Percentiles rank a stretch among this genome's conserved stretches.
phyloP scores from a whole-genome alignment of 2,113 vertebrate species.

The Tachuris rubrigastra region DNA sequence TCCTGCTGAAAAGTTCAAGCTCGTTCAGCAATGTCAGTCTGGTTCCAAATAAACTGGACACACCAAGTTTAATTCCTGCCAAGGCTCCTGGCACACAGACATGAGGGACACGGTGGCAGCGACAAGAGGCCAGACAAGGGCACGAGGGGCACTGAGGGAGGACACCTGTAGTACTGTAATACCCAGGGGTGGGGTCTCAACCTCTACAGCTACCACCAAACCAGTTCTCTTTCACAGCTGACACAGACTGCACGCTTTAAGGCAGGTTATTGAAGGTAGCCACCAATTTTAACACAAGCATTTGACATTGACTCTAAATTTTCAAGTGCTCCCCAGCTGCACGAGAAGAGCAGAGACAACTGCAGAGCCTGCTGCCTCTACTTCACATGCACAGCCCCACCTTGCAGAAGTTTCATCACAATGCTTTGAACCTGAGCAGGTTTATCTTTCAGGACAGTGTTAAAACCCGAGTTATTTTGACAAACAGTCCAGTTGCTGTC shows the following conservation, averaged over 20 bases:
- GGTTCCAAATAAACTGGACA: background rate
- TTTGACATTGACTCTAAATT: background rate
- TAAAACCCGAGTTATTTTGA: background rate
- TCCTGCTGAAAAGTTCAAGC: background rate
- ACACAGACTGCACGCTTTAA: background rate
- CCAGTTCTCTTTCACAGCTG: background rate
- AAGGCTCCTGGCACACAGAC: background rate
- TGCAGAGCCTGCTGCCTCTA: background rate
- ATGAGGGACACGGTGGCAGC: background rate
- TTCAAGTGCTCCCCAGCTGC: rapidly evolving
- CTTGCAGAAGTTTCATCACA: background rate
- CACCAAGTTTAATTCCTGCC: background rate
- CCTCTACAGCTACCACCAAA: background rate
- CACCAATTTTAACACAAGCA: background rate
- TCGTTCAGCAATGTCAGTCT: background rate
- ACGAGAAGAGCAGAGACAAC: background rate
- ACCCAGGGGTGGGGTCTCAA: background rate
- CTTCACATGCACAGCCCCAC: background rate
- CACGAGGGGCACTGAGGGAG: background rate
- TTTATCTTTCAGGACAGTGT: background rate
- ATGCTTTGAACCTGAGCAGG: background rate
- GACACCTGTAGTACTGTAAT: rapidly evolving
- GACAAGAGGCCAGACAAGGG: no score
- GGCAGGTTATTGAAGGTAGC: background rate
- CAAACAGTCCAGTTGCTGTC: background rate